These are phyloP conservation scores for Crocallis elinguaria DNA, from an alignment of 2,888 invertebrate species.

Conservation along the genomic window DNA sequence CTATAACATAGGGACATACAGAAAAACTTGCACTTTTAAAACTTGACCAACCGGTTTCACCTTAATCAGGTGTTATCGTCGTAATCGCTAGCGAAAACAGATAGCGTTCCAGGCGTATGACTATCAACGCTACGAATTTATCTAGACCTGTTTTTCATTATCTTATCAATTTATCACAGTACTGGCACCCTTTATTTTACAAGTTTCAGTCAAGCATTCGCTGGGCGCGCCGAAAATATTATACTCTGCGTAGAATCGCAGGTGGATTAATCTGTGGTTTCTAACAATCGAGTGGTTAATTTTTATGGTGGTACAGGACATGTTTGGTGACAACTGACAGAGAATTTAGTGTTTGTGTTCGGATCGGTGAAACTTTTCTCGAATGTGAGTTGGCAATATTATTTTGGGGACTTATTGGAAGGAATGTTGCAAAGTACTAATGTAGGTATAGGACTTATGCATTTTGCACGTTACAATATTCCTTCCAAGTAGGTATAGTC, in stretches of 20 bases:
- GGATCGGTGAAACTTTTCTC: slow-evolving; percentile 33
- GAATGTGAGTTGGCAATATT: slow-evolving; percentile 42
- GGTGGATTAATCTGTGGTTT: slow-evolving; percentile 1
- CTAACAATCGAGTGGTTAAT: slow-evolving; percentile 9
- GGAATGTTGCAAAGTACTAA: neutral
- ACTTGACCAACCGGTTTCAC: slow-evolving; percentile 43
- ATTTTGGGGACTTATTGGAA: neutral
- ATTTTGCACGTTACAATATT: too few species aligned
- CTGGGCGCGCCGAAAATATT: slow-evolving; percentile 54
- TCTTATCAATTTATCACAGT: slow-evolving; percentile 65
- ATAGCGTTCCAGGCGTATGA: slow-evolving; percentile 53
- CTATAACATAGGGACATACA: neutral
- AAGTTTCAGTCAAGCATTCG: slow-evolving; percentile 54
- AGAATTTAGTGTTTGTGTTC: slow-evolving; percentile 21
- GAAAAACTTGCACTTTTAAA: slow-evolving; percentile 8
- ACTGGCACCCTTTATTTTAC: slow-evolving; percentile 74
- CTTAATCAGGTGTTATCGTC: slow-evolving; percentile 66
- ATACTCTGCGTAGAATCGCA: slow-evolving; percentile 3
- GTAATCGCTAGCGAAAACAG: slow-evolving; percentile 74
- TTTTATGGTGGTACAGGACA: slow-evolving; percentile 3
- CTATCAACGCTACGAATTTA: slow-evolving; percentile 77
- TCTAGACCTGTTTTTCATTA: slow-evolving; percentile 83
- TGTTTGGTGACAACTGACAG: slow-evolving; percentile 9
- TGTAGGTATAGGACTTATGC: neutral
- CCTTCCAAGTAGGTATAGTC: too few species aligned